phyloP scores from a whole-genome alignment of 2,888 invertebrate species.

The Anthoptus insignis region DNA sequence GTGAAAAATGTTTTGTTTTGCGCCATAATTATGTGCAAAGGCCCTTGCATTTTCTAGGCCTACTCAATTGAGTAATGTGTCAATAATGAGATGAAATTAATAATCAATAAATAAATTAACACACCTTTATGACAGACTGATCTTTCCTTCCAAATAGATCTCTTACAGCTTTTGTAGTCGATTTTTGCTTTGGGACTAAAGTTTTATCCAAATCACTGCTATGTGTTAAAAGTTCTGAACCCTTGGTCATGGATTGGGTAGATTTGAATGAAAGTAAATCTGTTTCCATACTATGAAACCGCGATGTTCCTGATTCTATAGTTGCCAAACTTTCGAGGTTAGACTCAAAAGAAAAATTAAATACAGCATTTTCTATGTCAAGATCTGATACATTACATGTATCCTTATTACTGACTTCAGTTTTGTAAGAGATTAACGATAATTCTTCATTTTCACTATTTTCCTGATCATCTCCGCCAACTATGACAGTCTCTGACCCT shows the following conservation, averaged over 20 bases:
- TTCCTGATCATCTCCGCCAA: conserved; percentile 51
- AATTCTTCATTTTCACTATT: conserved; percentile 45
- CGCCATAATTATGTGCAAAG: no score
- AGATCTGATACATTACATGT: conserved; percentile 50
- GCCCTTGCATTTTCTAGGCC: no score
- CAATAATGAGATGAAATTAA: no score
- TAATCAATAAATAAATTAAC: not conserved
- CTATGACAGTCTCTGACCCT: conserved; percentile 56
- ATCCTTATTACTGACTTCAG: conserved; percentile 54
- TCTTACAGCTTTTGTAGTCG: conserved; percentile 49
- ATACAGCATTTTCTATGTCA: conserved; percentile 55
- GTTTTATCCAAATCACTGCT: conserved; percentile 57
- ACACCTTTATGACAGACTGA: conserved; percentile 28
- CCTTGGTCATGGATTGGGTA: conserved; percentile 60
- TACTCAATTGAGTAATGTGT: no score
- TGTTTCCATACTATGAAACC: conserved; percentile 51
- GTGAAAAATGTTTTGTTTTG: no score
- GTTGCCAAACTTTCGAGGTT: conserved; percentile 51
- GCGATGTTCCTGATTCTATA: conserved; percentile 52
- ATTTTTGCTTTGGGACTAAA: conserved; percentile 19
- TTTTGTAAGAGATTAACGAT: conserved; percentile 57
- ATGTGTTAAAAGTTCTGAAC: conserved; percentile 67
- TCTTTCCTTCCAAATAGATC: conserved; percentile 74
- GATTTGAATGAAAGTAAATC: conserved; percentile 71
- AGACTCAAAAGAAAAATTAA: conserved; percentile 21